Conservation (phyloP, 2,888 invertebrate genomes). For the Arenicola marina region DNA sequence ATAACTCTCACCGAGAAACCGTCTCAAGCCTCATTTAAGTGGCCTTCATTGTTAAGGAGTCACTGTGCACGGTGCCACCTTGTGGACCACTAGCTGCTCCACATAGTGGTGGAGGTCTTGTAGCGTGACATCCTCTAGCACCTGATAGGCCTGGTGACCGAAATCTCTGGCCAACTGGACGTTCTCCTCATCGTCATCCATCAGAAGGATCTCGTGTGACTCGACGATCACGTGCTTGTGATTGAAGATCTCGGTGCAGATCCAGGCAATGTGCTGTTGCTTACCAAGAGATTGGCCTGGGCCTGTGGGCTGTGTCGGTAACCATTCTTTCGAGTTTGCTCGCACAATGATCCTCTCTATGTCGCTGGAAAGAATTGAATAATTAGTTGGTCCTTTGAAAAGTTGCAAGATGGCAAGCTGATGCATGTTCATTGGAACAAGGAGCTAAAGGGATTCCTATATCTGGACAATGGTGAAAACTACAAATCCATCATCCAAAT, state of each 20-base stretch:
- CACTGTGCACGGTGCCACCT: neutral
- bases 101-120: constrained; percentile 8
- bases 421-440: no score
- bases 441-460: no score
- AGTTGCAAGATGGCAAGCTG: no score
- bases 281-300: constrained; percentile 37
- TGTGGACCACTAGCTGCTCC: neutral
- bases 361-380: constrained; percentile 31
- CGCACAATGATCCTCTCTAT: constrained; percentile 45
- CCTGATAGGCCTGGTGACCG: constrained; percentile 45
- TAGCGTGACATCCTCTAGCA: constrained; percentile 37
- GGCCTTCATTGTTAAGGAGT: no score
- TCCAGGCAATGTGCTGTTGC: constrained; percentile 47
- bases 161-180: constrained; percentile 46
- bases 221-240: constrained; percentile 41
- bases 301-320: constrained; percentile 22
- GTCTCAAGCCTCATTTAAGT: no score
- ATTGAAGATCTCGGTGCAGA: constrained; percentile 45
- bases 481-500: no score
- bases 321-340: constrained; percentile 46
- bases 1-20: no score
- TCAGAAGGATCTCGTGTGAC: constrained; percentile 43
- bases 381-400: neutral
- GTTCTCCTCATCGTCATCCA: constrained; percentile 50
- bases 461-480: no score